phyloP scores from a whole-genome alignment of 2,888 invertebrate genomes.

The Gandaritis pyraliata region DNA sequence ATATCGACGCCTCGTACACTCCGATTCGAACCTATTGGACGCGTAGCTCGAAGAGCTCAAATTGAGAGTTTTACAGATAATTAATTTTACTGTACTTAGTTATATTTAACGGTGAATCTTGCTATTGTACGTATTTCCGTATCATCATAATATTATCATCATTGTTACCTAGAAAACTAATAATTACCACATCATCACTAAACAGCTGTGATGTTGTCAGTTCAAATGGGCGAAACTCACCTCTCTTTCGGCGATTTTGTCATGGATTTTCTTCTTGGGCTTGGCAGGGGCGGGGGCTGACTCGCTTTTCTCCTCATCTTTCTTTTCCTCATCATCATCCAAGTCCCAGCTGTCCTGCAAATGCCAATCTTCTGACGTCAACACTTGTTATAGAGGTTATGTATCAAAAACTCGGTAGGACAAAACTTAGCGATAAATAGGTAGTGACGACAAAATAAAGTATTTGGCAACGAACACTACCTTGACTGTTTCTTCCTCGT shows the following conservation, averaged over 20 bases:
- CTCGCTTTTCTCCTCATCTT: slow-evolving; percentile 88
- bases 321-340: slow-evolving; percentile 93
- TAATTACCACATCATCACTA: neutral
- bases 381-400: slow-evolving; percentile 78
- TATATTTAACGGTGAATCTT: neutral
- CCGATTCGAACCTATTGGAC: no score
- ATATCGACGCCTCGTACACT: no score
- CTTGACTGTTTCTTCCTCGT: slow-evolving; percentile 94
- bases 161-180: slow-evolving; percentile 4
- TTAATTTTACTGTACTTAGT: no score
- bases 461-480: slow-evolving; percentile 79
- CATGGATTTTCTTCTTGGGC: slow-evolving; percentile 89
- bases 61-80: no score
- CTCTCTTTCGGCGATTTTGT: slow-evolving; percentile 95
- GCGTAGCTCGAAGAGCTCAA: no score
- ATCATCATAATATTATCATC: neutral
- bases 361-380: slow-evolving; percentile 68
- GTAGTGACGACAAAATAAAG: slow-evolving; percentile 42
- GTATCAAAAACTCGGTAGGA: slow-evolving; percentile 44
- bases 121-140: neutral
- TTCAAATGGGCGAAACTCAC: slow-evolving; percentile 66
- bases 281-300: slow-evolving; percentile 85
- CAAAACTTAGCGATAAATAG: slow-evolving; percentile 29
- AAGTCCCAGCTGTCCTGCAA: slow-evolving; percentile 94
- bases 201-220: slow-evolving; percentile 24